Evolutionary conservation across 2,113 vertebrate genomes (phyloP).

Genomic region (Nematolebias whitei): DNA sequence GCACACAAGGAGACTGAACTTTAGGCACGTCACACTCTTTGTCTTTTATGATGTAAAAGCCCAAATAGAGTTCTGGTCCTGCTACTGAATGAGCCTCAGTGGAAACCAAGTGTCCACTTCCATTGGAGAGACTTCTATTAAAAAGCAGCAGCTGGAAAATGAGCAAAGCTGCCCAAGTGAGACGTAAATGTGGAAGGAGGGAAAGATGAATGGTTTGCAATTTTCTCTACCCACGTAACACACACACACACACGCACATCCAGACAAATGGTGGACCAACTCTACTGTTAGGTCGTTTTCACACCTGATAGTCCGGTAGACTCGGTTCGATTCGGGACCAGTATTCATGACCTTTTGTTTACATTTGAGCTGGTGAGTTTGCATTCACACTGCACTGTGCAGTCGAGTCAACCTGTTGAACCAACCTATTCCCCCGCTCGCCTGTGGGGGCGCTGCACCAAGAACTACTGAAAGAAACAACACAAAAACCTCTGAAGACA

Average conservation of each 20-base stretch:
- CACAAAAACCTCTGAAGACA: no score
- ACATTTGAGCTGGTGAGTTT: no score
- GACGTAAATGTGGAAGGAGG: conserved; percentile 59
- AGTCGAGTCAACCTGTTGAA: no score
- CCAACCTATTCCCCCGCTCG: no score
- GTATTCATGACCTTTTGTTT: no score
- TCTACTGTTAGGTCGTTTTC: no score
- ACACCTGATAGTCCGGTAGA: no score
- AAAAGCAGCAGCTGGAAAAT: conserved; percentile 76
- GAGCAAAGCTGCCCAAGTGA: conserved; percentile 69
- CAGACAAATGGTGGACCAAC: conserved; percentile 26
- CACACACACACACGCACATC: not conserved
- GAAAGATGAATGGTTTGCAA: conserved; percentile 64
- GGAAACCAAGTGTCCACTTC: conserved; percentile 57
- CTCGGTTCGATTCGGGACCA: no score
- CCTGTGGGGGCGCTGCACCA: no score
- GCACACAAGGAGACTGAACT: not conserved
- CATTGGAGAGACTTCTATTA: conserved; percentile 61
- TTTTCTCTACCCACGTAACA: conserved; percentile 39
- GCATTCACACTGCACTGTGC: no score
- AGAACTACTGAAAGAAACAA: no score
- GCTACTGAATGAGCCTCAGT: conserved; percentile 43
- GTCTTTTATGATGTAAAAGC: conserved; percentile 26
- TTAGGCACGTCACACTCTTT: conserved; percentile 18
- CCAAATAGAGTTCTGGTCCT: conserved; percentile 28